These are phyloP conservation scores for Psettodes erumei DNA, from an alignment of 2,113 vertebrate genomes.

Conservation along the genomic window DNA sequence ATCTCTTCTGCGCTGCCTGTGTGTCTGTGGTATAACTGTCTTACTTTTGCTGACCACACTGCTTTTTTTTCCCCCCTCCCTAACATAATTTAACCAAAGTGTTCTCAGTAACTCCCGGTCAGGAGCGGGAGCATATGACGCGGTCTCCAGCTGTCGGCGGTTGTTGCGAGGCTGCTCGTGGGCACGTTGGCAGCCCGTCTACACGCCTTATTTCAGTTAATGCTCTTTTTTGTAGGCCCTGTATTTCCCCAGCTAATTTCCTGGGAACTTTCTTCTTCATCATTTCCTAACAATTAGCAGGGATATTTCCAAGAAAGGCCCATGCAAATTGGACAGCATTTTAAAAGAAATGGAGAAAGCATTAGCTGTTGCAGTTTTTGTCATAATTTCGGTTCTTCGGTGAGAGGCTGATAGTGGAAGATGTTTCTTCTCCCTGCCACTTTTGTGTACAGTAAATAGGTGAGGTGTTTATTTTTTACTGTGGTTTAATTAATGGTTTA, in stretches of 20 bases:
- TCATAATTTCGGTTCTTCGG: not conserved
- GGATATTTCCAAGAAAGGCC: not conserved
- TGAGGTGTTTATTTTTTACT: not conserved
- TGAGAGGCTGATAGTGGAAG: not conserved
- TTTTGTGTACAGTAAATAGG: not conserved
- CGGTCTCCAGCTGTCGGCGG: not conserved
- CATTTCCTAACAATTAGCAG: not conserved
- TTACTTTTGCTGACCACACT: conserved; percentile 61
- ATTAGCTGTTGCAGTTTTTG: not conserved
- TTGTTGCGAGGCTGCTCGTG: not conserved
- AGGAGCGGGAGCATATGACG: not conserved
- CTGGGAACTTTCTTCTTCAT: not conserved
- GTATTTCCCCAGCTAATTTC: not conserved
- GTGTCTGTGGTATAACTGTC: conserved; percentile 38
- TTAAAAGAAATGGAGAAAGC: not conserved
- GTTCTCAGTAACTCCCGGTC: not conserved
- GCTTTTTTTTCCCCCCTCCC: not conserved
- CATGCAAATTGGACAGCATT: not conserved
- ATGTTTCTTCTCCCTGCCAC: not conserved
- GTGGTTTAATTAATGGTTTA: no score
- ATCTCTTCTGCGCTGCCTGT: conserved; percentile 29
- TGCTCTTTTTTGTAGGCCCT: no score
- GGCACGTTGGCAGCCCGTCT: conserved; percentile 1
- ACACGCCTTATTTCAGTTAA: no score
- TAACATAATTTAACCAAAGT: conserved; percentile 27